A percentile compares a stretch with the other conserved stretches of the same genome.
phyloP scores from a whole-genome alignment of 2,797 vertebrate genomes.

The Harpagifer antarcticus region DNA sequence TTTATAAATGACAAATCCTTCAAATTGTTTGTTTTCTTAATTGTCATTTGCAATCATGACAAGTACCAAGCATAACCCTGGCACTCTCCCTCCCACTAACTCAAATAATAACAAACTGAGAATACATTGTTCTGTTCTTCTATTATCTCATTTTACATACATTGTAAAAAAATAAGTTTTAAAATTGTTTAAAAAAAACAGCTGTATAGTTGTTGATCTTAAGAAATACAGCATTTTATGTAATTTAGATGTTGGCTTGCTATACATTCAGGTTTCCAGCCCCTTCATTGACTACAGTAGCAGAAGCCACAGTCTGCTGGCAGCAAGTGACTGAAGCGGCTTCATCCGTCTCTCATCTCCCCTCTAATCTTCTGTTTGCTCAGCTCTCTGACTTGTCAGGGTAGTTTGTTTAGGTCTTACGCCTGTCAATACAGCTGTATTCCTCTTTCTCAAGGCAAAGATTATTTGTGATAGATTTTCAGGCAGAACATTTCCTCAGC shows the following conservation, averaged over 20 bases:
- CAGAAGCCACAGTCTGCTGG: slow-evolving; percentile 53
- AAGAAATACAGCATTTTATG: neutral
- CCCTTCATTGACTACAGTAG: slow-evolving; percentile 39
- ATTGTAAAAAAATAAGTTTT: neutral
- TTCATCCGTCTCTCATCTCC: slow-evolving; percentile 84
- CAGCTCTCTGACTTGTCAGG: slow-evolving; percentile 85
- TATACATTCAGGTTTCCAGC: slow-evolving; percentile 35
- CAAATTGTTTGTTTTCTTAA: neutral
- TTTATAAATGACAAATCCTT: neutral
- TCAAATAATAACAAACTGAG: neutral
- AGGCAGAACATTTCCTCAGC: slow-evolving; percentile 62
- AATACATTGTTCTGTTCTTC: neutral
- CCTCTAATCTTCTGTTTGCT: slow-evolving; percentile 86
- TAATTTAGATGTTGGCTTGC: neutral
- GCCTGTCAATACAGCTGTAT: slow-evolving; percentile 72
- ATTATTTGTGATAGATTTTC: slow-evolving; percentile 77
- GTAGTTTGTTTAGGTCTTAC: slow-evolving; percentile 84
- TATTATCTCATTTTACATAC: neutral
- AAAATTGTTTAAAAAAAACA: neutral
- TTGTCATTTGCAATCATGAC: neutral
- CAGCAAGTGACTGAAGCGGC: slow-evolving; percentile 50
- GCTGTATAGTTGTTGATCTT: slow-evolving; percentile 1
- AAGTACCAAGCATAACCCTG: neutral
- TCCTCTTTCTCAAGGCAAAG: slow-evolving; percentile 69
- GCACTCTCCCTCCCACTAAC: too few relatives aligned